Evolutionary conservation across 2,797 vertebrate species (phyloP), one percentile per base, ranked within the genome.

Genomic region (Myotis findleyi): DNA sequence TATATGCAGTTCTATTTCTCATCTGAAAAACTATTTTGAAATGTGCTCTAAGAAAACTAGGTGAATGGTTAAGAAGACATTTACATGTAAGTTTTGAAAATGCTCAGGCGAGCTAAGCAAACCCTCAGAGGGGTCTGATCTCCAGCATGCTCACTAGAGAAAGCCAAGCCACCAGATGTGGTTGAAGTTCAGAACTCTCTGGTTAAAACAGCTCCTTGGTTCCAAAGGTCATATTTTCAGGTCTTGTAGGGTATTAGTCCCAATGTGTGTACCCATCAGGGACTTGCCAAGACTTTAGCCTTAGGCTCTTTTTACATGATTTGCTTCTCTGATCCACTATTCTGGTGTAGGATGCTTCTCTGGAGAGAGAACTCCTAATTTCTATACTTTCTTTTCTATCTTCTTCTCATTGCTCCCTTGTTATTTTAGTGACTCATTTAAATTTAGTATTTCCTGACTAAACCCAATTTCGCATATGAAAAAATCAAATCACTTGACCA

Each of bases 381-480:
- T 33, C 27, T 83, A 3, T 1, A 14, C 1, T 38, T 84, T 59
- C 12, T 47, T 33, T 64, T 25, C 9, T 77, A 51, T 11, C 2
- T 66, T 11, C 2, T 66, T 8, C 18, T 44, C 71, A 20, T 20
- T 41, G 23, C 0, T n/a, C 1, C 18, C 11, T 86, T 82, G 20
- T 5, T 79, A 73, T 55, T 86, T 53, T 93, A 69, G 13, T 68
- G 7, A 66, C 51, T 71, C 10, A 27, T n/a, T 90, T 57, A 21
- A 66, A 73, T 2, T 51, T 69, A 55, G 83, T 55, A 72, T 38
- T 77, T 84, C 51, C 23, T 68, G 30, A 75, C 36, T 17, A 59
- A 89, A 94, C 11, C 9, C 10, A 79, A 55, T 59, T 82, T 75
- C 57, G 10, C 17, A 47, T 59, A 23, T 23, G n/a, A 91, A 89